Evolutionary conservation across 2,113 vertebrate genomes (phyloP).

Genomic region (Paracanthobrama guichenoti): DNA sequence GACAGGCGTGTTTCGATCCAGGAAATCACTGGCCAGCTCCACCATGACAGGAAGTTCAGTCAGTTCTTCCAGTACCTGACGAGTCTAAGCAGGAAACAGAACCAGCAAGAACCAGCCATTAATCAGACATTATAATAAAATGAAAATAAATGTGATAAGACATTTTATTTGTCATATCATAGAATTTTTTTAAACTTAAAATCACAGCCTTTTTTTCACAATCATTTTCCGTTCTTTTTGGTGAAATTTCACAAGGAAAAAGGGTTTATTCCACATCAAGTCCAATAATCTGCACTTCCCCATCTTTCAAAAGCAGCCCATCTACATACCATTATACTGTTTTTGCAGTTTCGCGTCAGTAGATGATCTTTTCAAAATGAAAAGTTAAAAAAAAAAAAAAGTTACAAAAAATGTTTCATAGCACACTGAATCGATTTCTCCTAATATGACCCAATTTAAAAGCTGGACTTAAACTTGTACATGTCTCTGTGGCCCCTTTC

Average conservation of each 20-base stretch:
- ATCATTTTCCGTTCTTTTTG: neutral
- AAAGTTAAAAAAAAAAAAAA: neutral
- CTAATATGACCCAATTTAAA: neutral
- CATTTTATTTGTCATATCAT: neutral
- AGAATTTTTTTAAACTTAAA: neutral
- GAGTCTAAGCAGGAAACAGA: conserved; percentile 78
- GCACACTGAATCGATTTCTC: neutral
- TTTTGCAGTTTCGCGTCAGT: neutral
- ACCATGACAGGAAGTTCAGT: conserved; percentile 98
- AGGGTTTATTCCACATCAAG: neutral
- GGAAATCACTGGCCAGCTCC: conserved; percentile 95
- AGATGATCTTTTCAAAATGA: too few species aligned
- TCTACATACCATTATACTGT: neutral
- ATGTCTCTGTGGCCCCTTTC: neutral
- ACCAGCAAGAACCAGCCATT: neutral
- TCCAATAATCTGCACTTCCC: neutral
- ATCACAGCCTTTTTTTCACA: neutral
- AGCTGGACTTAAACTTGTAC: neutral
- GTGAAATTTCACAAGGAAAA: neutral
- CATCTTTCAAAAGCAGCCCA: neutral
- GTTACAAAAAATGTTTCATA: neutral
- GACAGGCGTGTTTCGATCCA: conserved; percentile 97
- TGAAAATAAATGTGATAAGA: neutral
- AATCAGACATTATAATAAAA: neutral
- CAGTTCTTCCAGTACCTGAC: conserved; percentile 94